Conservation (phyloP, 2,888 invertebrate genomes). For the Penaeus monodon region DNA sequence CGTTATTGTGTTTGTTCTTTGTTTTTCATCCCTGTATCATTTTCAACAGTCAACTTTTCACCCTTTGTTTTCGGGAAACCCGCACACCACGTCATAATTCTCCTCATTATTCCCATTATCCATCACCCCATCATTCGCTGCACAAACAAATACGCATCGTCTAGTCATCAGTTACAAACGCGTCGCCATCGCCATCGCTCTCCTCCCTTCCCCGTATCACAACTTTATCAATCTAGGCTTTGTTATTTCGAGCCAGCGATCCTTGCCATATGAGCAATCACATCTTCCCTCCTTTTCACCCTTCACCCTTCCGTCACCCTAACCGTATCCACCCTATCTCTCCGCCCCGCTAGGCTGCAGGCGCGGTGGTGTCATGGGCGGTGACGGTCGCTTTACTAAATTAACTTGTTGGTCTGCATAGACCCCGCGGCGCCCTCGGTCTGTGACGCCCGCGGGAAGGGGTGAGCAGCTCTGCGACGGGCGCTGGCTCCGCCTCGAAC, state of each 20-base stretch:
- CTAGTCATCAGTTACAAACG: not conserved
- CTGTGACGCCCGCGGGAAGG: not conserved
- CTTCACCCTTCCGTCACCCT: not conserved
- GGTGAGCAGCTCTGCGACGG: not conserved
- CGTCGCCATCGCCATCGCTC: not conserved
- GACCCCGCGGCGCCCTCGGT: not conserved
- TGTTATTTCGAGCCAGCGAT: not conserved
- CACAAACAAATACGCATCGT: not conserved
- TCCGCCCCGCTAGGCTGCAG: slow-evolving; percentile 23
- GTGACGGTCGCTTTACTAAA: slow-evolving; percentile 38
- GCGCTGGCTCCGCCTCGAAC: not conserved
- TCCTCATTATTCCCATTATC: no score
- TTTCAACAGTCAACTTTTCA: not conserved
- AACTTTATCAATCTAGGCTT: not conserved
- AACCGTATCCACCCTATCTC: not conserved
- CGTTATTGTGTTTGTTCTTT: no score
- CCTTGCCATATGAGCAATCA: not conserved
- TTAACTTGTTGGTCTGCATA: slow-evolving; percentile 20
- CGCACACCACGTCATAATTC: no score
- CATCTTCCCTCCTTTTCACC: not conserved
- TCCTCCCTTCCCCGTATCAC: not conserved
- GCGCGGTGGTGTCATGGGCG: slow-evolving; percentile 2
- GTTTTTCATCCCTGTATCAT: no score
- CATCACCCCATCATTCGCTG: no score
- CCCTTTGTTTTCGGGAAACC: no score